phyloP scores from a whole-genome alignment of 2,113 vertebrate species.

The Deroptyus accipitrinus region DNA sequence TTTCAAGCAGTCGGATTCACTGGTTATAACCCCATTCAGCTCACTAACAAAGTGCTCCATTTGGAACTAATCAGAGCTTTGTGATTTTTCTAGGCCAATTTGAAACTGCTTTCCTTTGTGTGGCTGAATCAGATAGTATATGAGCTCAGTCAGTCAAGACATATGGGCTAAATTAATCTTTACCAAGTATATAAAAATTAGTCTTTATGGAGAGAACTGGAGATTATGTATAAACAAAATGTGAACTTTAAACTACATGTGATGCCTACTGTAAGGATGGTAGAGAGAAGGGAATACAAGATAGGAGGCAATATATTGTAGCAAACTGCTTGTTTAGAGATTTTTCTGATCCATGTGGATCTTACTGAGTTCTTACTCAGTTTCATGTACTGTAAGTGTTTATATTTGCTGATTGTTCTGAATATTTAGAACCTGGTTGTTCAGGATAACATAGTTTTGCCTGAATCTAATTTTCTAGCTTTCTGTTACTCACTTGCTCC shows the following conservation, averaged over 20 bases:
- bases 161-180: no score
- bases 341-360: not conserved
- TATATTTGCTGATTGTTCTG: not conserved
- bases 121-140: no score
- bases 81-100: conserved; percentile 30
- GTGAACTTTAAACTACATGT: conserved; percentile 1
- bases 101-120: no score
- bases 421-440: not conserved
- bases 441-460: not conserved
- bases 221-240: conserved; percentile 29
- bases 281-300: not conserved
- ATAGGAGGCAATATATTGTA: not conserved
- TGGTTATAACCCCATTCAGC: conserved; percentile 24
- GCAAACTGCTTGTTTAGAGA: not conserved
- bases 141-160: no score
- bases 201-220: conserved; percentile 56
- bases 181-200: no score
- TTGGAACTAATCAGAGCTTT: conserved; percentile 39
- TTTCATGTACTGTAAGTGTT: not conserved
- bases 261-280: not conserved
- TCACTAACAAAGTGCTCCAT: not conserved
- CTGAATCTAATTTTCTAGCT: not conserved
- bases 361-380: not conserved
- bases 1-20: not conserved
- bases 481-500: not conserved